Percentiles rank a stretch among this genome's conserved stretches.
Conservation (phyloP, 1,140 invertebrate species). For the Melitaea cinxia region DNA sequence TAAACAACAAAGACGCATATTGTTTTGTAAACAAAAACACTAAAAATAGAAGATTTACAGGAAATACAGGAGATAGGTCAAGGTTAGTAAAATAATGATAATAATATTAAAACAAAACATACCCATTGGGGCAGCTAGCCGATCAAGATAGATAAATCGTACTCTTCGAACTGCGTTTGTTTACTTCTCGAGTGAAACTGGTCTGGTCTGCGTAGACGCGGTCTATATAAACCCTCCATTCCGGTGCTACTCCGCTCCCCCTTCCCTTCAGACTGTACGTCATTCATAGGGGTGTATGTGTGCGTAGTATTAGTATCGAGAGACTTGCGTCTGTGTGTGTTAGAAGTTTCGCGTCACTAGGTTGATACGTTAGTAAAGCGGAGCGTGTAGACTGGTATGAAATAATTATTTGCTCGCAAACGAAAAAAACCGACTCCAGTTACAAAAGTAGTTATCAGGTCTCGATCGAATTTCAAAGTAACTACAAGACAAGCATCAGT, state of each 20-base stretch:
- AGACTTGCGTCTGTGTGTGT: constrained; percentile 24
- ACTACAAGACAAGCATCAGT: no score
- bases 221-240: constrained; percentile 66
- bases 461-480: no score
- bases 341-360: constrained; percentile 13
- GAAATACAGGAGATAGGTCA: constrained; percentile 11
- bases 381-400: neutral
- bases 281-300: constrained; percentile 45
- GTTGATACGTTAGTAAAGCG: neutral
- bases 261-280: constrained; percentile 45
- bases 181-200: constrained; percentile 67
- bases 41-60: neutral
- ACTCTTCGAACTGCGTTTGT: constrained; percentile 55
- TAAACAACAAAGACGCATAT: neutral
- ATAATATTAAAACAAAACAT: constrained; percentile 54
- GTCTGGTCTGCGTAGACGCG: constrained; percentile 52
- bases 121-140: constrained; percentile 66
- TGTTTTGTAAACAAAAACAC: neutral
- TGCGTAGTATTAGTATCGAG: constrained; percentile 20
- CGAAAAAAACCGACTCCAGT: no score
- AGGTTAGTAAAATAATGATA: constrained; percentile 25
- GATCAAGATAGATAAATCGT: constrained; percentile 32
- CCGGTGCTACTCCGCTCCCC: constrained; percentile 35
- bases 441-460: no score
- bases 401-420: neutral